Evolutionary conservation across 2,797 vertebrate species (phyloP).

Genomic region (Austrolebias charrua): DNA sequence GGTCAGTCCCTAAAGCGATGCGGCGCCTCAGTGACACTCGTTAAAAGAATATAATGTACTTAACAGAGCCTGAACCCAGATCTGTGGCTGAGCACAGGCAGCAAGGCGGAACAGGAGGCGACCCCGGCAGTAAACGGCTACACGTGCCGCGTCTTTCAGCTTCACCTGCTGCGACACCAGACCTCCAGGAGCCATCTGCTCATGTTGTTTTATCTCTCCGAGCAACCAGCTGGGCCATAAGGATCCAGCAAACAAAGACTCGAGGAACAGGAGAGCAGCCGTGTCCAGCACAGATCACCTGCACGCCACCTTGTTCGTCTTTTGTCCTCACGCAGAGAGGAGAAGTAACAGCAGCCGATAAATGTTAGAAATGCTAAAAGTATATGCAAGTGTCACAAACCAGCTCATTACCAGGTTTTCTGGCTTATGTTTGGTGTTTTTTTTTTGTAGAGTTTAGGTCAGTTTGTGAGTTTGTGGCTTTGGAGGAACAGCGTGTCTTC

Average conservation of each 20-base stretch:
- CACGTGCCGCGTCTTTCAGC: constrained; percentile 59
- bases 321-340: background rate
- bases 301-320: background rate
- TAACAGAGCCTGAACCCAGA: constrained; percentile 16
- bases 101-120: constrained; percentile 38
- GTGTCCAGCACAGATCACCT: constrained; percentile 48
- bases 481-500: no score
- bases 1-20: constrained; percentile 35
- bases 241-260: constrained; percentile 66
- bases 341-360: no score
- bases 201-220: constrained; percentile 64
- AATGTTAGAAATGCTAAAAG: no score
- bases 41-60: constrained; percentile 52
- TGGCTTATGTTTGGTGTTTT: no score
- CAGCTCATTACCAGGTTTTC: no score
- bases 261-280: constrained; percentile 37
- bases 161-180: constrained; percentile 82
- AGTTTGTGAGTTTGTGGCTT: no score
- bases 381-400: no score
- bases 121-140: constrained; percentile 55
- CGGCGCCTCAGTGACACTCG: constrained; percentile 9
- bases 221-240: constrained; percentile 67
- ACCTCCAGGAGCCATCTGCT: constrained; percentile 83
- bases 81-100: constrained; percentile 15
- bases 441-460: no score